Evolutionary conservation across 2,888 invertebrate genomes (phyloP).

Genomic region (Diogma glabrata): DNA sequence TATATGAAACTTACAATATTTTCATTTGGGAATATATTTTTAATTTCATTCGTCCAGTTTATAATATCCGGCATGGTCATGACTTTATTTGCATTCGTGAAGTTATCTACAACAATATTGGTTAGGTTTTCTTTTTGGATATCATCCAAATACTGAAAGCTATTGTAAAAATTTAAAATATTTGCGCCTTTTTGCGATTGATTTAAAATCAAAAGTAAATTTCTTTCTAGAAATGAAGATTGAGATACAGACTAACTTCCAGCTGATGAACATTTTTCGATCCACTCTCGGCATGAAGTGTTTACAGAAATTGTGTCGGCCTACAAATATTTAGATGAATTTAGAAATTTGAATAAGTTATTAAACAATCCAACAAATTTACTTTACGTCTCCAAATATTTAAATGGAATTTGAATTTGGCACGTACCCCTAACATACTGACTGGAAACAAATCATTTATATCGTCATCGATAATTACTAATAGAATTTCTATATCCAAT

Average conservation of each 20-base stretch:
- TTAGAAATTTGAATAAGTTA: not conserved
- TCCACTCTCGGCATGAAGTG: too few relatives aligned
- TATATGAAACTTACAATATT: not conserved
- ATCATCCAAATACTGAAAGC: not conserved
- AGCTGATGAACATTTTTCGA: too few relatives aligned
- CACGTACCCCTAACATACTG: not conserved
- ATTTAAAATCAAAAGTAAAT: too few relatives aligned
- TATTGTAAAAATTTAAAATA: not conserved
- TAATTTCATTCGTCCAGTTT: not conserved
- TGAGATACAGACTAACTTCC: too few relatives aligned
- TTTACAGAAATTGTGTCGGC: conserved; percentile 2
- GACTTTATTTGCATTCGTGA: not conserved
- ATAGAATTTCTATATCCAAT: not conserved
- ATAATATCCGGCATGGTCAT: conserved; percentile 2
- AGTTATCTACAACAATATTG: not conserved
- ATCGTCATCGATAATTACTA: conserved; percentile 1
- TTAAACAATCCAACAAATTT: not conserved
- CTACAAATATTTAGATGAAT: not conserved
- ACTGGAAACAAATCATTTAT: conserved; percentile 1
- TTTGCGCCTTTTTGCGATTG: too few relatives aligned
- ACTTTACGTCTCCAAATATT: conserved; percentile 3
- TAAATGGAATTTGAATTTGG: conserved; percentile 1
- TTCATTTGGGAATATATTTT: not conserved
- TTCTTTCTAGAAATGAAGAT: too few relatives aligned
- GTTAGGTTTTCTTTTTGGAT: not conserved